Conservation (phyloP, 1,140 invertebrate genomes). For the Drosophila ercepeae region DNA sequence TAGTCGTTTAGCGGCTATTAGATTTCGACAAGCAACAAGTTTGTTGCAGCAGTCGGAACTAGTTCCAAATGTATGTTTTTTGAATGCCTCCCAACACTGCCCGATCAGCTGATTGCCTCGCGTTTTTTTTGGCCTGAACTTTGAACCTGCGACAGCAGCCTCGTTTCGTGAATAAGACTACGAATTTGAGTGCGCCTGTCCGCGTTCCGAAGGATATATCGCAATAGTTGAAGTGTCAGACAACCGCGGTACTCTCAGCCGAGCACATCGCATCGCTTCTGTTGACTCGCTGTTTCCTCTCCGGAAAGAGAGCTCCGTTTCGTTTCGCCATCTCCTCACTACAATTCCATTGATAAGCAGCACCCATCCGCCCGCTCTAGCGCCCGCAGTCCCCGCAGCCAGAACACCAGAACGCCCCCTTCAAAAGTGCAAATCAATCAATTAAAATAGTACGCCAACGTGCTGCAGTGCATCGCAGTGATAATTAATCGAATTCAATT, state of each 20-base stretch:
- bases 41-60: slow-evolving; percentile 14
- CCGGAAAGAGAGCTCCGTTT: slow-evolving; percentile 33
- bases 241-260: slow-evolving; percentile 43
- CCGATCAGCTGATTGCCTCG: slow-evolving; percentile 52
- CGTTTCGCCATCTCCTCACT: slow-evolving; percentile 8
- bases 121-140: slow-evolving; percentile 47
- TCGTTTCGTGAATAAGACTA: slow-evolving; percentile 32
- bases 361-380: slow-evolving; percentile 21
- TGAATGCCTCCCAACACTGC: slow-evolving; percentile 26
- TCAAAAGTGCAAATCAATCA: slow-evolving; percentile 46
- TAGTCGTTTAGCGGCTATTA: not conserved
- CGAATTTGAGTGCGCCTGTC: slow-evolving; percentile 61
- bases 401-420: slow-evolving; percentile 3
- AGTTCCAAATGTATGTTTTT: not conserved
- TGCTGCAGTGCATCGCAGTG: slow-evolving; percentile 14
- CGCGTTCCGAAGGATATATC: slow-evolving; percentile 15
- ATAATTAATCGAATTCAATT: slow-evolving; percentile 27
- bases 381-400: not conserved
- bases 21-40: slow-evolving; percentile 33
- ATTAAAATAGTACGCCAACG: slow-evolving; percentile 34
- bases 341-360: slow-evolving; percentile 72
- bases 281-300: slow-evolving; percentile 20
- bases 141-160: slow-evolving; percentile 60
- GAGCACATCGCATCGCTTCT: slow-evolving; percentile 29
- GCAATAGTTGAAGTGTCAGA: slow-evolving; percentile 28